These are phyloP conservation scores for Lacanobia oleracea DNA, from an alignment of 2,888 invertebrate species.

Conservation along the genomic window DNA sequence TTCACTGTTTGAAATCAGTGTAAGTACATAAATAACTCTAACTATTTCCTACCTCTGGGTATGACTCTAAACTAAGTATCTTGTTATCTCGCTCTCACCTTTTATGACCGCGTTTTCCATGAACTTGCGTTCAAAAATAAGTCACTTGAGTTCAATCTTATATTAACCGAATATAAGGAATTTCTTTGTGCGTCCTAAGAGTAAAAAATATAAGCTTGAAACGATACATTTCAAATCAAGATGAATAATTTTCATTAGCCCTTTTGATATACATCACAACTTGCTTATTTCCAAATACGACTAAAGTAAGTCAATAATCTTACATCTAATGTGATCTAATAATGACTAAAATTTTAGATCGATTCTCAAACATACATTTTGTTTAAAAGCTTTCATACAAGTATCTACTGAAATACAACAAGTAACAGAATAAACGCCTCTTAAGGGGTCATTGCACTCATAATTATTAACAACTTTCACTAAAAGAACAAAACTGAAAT, in stretches of 20 bases:
- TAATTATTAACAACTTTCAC: too few species aligned
- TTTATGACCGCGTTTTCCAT: neutral
- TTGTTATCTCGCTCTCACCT: neutral
- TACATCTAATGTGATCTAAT: conserved; percentile 28
- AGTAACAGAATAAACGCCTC: too few species aligned
- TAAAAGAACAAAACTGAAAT: too few species aligned
- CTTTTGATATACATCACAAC: neutral
- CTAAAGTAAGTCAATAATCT: conserved; percentile 13
- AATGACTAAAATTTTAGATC: conserved; percentile 27
- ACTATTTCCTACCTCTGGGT: too few species aligned
- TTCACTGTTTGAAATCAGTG: too few species aligned
- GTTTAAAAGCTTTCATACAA: neutral
- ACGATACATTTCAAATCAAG: neutral
- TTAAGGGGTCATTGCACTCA: too few species aligned
- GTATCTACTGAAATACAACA: neutral
- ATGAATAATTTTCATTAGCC: neutral
- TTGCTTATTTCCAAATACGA: conserved; percentile 1
- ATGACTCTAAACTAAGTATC: neutral
- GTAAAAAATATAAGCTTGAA: neutral
- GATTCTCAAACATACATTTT: neutral
- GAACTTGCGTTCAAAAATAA: neutral
- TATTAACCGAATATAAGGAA: conserved; percentile 1
- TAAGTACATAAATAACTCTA: too few species aligned
- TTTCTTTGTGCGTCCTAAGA: neutral
- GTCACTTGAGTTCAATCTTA: neutral